phyloP scores from a whole-genome alignment of 2,113 vertebrate genomes.

The Ceyx cyanopectus region DNA sequence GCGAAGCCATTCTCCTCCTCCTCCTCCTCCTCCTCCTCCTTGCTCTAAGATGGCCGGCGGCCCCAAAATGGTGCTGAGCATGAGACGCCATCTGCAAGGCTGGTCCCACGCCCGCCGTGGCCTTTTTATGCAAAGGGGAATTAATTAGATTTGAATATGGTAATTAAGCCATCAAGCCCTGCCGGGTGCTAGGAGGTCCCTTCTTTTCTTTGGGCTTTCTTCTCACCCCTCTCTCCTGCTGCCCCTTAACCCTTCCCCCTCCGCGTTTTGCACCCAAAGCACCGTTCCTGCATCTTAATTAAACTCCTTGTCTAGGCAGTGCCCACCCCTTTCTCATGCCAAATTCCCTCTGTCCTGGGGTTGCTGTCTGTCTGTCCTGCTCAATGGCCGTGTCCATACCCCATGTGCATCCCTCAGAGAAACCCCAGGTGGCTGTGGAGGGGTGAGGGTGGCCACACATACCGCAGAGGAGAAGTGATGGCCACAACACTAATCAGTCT shows the following conservation, averaged over 20 bases:
- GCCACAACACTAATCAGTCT: accelerated
- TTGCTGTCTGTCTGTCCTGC: not conserved
- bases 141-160: constrained; percentile 88
- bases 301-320: accelerated
- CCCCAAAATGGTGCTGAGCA: constrained; percentile 82
- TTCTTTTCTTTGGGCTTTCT: constrained; percentile 26
- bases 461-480: not conserved
- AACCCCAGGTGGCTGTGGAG: accelerated
- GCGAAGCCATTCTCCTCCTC: not conserved
- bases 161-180: constrained; percentile 49
- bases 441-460: not conserved
- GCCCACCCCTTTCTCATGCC: not conserved
- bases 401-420: accelerated
- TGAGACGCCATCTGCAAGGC: constrained; percentile 80
- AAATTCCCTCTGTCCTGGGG: not conserved
- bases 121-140: constrained; percentile 83
- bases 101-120: constrained; percentile 74
- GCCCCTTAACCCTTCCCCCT: constrained; percentile 33
- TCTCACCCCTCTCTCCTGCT: not conserved
- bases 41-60: constrained; percentile 50
- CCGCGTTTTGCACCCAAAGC: not conserved
- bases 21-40: not conserved
- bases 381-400: not conserved
- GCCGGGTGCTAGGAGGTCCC: not conserved
- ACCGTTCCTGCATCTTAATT: not conserved